A percentile compares a stretch with the other conserved stretches of the same genome.
These are phyloP conservation scores for Polia nebulosa DNA, from an alignment of 2,888 invertebrate species.

Conservation along the genomic window DNA sequence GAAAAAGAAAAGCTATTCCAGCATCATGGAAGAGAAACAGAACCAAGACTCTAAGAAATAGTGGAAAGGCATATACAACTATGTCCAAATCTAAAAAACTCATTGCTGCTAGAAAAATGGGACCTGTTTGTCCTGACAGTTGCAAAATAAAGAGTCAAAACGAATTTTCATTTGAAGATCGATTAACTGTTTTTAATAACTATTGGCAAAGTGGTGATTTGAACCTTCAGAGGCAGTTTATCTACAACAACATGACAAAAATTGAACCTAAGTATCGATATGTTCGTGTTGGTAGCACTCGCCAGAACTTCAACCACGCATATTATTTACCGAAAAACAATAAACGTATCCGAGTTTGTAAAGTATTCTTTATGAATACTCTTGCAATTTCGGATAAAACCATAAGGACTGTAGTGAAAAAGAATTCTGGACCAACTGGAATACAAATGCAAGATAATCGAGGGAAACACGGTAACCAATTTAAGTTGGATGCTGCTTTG, in stretches of 20 bases:
- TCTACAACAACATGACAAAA: constrained; percentile 35
- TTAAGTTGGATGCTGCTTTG: constrained; percentile 5
- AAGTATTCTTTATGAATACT: constrained; percentile 55
- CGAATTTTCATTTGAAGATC: constrained; percentile 18
- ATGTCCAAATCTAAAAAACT: constrained; percentile 48
- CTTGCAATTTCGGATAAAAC: constrained; percentile 47
- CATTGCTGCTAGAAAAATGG: constrained; percentile 40
- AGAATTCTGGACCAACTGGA: constrained; percentile 3
- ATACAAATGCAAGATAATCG: constrained; percentile 12
- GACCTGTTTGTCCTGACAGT: constrained; percentile 43
- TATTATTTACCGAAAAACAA: constrained; percentile 42
- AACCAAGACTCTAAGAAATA: too few relatives aligned
- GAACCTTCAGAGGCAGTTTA: constrained; percentile 31
- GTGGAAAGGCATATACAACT: constrained; percentile 46
- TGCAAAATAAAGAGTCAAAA: constrained; percentile 34
- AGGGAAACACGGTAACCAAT: constrained; percentile 25
- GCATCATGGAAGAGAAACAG: too few relatives aligned
- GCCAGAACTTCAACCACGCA: constrained; percentile 45
- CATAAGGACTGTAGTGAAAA: constrained; percentile 19
- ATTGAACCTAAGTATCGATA: constrained; percentile 52
- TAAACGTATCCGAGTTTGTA: constrained; percentile 50
- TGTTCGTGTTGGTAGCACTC: constrained; percentile 40
- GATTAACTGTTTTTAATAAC: constrained; percentile 27
- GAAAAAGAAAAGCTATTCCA: too few relatives aligned
- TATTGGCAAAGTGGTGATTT: constrained; percentile 34